Percentiles rank a stretch among this genome's conserved stretches.
Evolutionary conservation across 2,888 invertebrate genomes (phyloP).

Genomic region (Steinernema scapterisci): DNA sequence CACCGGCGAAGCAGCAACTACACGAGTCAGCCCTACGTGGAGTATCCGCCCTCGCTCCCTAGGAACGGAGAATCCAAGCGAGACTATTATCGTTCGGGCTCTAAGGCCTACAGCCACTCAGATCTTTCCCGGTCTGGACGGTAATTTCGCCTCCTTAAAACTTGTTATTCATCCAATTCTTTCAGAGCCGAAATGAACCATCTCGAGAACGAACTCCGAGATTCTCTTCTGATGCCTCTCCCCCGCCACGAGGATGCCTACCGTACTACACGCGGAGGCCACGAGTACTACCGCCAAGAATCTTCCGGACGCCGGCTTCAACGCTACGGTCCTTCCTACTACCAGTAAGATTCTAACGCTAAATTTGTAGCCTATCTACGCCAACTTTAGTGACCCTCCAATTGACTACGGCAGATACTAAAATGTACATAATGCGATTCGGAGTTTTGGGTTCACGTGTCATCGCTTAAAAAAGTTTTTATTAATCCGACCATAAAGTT

Average conservation of each 20-base stretch:
- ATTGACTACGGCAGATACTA: background rate
- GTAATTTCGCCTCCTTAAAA: too few species aligned
- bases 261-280: constrained; percentile 7
- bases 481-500: too few species aligned
- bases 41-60: background rate
- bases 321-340: background rate
- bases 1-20: background rate
- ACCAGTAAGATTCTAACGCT: background rate
- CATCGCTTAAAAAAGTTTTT: too few species aligned
- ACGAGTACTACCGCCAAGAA: background rate
- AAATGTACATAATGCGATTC: background rate
- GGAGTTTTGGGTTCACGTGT: too few species aligned
- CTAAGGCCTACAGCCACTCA: background rate
- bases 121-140: background rate
- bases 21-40: background rate
- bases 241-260: constrained; percentile 11
- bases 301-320: background rate
- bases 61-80: background rate
- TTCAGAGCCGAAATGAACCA: background rate
- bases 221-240: constrained; percentile 43
- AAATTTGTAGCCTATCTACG: background rate
- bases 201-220: constrained; percentile 47
- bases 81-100: background rate
- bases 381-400: background rate
- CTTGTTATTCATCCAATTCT: background rate